These are phyloP conservation scores for Sula dactylatra DNA, from an alignment of 2,113 vertebrate species.

Conservation along the genomic window DNA sequence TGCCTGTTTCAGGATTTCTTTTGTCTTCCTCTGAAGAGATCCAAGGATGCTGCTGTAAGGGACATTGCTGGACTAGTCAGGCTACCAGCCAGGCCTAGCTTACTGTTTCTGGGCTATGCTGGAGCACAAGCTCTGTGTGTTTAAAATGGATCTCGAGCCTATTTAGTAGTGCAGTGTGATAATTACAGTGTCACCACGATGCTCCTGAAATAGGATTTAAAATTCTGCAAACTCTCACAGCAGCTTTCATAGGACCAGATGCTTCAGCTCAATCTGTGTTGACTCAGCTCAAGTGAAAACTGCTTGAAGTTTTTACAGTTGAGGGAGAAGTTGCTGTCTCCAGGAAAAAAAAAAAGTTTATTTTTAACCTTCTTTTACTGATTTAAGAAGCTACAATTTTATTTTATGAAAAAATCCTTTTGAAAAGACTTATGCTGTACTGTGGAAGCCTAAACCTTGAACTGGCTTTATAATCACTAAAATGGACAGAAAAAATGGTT, in stretches of 20 bases:
- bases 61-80: background rate
- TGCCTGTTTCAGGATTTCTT: background rate
- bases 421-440: background rate
- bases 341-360: background rate
- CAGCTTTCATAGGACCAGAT: constrained; percentile 60
- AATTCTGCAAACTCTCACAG: constrained; percentile 53
- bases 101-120: background rate
- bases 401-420: background rate
- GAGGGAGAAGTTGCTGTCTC: constrained; percentile 40
- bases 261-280: constrained; percentile 58
- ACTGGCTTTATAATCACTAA: background rate
- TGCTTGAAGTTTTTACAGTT: constrained; percentile 40
- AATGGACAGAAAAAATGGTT: background rate
- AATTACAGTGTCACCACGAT: constrained; percentile 34
- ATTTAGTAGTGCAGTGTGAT: constrained; percentile 39
- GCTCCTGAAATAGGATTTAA: constrained; percentile 56
- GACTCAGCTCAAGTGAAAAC: constrained; percentile 62
- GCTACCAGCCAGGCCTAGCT: background rate
- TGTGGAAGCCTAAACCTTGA: background rate
- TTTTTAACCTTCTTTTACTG: constrained; percentile 1
- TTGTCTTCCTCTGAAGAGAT: background rate
- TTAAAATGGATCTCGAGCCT: constrained; percentile 31
- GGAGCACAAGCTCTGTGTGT: background rate
- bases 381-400: background rate
- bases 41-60: background rate